phyloP scores from a whole-genome alignment of 2,888 invertebrate species.

The Stegophylla sp. region DNA sequence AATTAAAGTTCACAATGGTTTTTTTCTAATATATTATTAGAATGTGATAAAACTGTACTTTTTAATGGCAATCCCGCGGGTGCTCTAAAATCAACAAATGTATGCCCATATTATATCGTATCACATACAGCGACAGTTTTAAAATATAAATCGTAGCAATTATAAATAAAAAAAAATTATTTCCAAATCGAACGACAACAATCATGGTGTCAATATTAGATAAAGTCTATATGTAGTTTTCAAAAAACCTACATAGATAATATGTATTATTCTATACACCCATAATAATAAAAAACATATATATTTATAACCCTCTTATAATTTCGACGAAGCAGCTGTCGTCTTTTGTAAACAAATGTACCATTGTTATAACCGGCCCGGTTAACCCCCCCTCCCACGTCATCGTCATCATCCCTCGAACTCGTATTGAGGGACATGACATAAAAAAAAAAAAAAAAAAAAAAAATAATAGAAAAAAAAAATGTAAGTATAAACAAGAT shows the following conservation, averaged over 20 bases:
- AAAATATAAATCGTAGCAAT: not conserved
- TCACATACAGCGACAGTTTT: no score
- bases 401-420: constrained; percentile 19
- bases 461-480: not conserved
- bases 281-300: not conserved
- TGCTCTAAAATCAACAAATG: no score
- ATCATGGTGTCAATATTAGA: constrained; percentile 33
- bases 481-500: constrained; percentile 22
- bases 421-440: not conserved
- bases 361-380: constrained; percentile 36
- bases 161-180: not conserved
- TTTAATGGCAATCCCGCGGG: no score
- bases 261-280: not conserved
- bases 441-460: not conserved
- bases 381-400: not conserved
- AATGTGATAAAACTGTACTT: no score
- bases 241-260: not conserved
- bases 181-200: not conserved
- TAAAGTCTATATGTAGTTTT: not conserved
- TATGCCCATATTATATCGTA: no score
- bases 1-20: no score
- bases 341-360: constrained; percentile 53
- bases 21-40: no score
- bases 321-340: constrained; percentile 48
- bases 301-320: constrained; percentile 30